Conservation (phyloP, 1,140 invertebrate species). For the Cydia fagiglandana region DNA sequence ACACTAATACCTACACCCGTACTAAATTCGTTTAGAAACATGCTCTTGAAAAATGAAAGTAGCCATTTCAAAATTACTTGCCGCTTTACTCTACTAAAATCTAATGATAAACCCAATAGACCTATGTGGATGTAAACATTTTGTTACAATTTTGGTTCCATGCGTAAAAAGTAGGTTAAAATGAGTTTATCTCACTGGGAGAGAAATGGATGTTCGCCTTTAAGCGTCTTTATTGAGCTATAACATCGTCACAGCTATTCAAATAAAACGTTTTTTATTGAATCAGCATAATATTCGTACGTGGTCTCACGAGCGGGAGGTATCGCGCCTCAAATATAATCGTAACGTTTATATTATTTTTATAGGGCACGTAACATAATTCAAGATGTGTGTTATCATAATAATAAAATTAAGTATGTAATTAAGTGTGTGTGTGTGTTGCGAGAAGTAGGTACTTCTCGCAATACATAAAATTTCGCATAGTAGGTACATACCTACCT, state of each 20-base stretch:
- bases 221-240: slow-evolving; percentile 18
- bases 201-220: background rate
- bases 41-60: no score
- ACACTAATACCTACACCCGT: no score
- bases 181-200: background rate
- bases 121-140: background rate
- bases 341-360: slow-evolving; percentile 12
- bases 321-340: slow-evolving; percentile 22
- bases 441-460: background rate
- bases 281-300: slow-evolving; percentile 19
- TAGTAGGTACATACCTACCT: no score
- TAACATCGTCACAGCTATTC: slow-evolving; percentile 21
- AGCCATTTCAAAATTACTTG: no score
- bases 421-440: background rate
- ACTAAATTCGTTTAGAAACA: no score
- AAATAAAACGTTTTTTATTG: slow-evolving; percentile 32
- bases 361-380: slow-evolving; percentile 3
- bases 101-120: no score
- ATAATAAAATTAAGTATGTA: slow-evolving; percentile 5
- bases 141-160: background rate
- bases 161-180: background rate
- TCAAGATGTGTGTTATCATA: slow-evolving; percentile 3
- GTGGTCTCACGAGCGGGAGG: background rate
- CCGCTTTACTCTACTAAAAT: no score
- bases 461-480: no score